Evolutionary conservation across 2,888 invertebrate species (phyloP), one percentile per base, ranked within the genome.

Genomic region (Tortrix viridana): DNA sequence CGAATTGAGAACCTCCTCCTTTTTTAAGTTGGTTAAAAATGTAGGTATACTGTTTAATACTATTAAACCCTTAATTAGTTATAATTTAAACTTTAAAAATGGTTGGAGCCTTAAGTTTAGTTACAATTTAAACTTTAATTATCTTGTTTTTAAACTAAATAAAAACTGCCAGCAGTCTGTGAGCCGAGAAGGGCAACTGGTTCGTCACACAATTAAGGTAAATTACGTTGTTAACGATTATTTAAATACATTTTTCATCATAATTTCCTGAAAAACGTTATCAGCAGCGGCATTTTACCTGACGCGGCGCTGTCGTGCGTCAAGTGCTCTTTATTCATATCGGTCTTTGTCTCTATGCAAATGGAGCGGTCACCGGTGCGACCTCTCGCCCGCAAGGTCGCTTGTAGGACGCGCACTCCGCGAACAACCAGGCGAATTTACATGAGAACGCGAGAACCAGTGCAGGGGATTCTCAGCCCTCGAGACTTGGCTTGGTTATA

Each of bases 251-350:
- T 4, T 14, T n/a, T 41, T 22, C 7, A 22, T 2, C 23, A 1
- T 16, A 2, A 16, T 53, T 26, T 1, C 49, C 62, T 62, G 62
- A 62, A 61, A 60, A 50, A 38, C 6, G 9, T 19, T 22, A 22
- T 47, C 22, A 7, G 16, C 9, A 52, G 63, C 63, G 47, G 9
- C 63, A 63, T 63, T 63, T 63, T 63, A 63, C 43, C 32, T 20
- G 23, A 18, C 14, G 18, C 32, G 32, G 18, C 19, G 46, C 37
- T 53, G 63, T 58, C 63, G 58, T 63, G 58, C 63, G 63, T 63
- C 63, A 63, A 63, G 58, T 63, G 63, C 52, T 63, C 63, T 63
- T 63, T 63, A 63, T 63, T 63, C 63, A 63, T 63, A 63, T 53
- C 61, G 56, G 46, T 50, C 63, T 63, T 63, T 63, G 63, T 63